Percentiles rank a stretch among this genome's conserved stretches.
Conservation (phyloP, 2,113 vertebrate genomes). For the Gavia stellata region DNA sequence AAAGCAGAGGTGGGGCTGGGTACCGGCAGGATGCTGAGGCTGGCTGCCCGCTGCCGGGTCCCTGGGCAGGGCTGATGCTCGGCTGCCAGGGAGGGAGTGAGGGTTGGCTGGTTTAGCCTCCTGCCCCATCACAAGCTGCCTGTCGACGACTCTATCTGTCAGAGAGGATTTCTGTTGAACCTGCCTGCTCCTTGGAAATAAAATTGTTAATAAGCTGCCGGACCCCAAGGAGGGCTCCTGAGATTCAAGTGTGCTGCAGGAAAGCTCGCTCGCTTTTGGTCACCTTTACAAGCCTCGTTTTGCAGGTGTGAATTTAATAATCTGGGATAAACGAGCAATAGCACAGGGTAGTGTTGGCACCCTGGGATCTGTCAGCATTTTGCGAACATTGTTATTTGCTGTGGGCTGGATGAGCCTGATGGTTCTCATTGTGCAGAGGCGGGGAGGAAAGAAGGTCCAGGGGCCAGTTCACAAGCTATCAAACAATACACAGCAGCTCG, state of each 20-base stretch:
- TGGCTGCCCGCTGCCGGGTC: not conserved
- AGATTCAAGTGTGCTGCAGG: not conserved
- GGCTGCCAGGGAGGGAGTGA: not conserved
- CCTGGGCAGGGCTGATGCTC: fast-evolving
- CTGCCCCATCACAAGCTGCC: not conserved
- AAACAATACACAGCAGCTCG: fast-evolving
- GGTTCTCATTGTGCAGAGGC: not conserved
- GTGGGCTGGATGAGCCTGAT: not conserved
- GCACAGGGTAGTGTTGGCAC: not conserved
- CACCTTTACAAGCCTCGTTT: not conserved
- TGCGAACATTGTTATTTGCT: not conserved
- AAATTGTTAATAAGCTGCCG: not conserved
- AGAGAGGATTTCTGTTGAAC: not conserved
- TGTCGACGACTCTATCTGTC: fast-evolving
- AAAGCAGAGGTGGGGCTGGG: not conserved
- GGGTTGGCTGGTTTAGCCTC: not conserved
- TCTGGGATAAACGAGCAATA: not conserved
- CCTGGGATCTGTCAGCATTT: not conserved
- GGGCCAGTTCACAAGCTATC: not conserved
- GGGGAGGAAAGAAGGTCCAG: not conserved
- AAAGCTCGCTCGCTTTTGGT: not conserved
- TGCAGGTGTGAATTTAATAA: not conserved
- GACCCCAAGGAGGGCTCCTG: not conserved
- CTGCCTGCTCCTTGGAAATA: not conserved
- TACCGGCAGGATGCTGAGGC: not conserved